Percentiles rank a stretch among this genome's conserved stretches.
Evolutionary conservation across 2,888 invertebrate genomes (phyloP).

Genomic region (Lissonota sp.): DNA sequence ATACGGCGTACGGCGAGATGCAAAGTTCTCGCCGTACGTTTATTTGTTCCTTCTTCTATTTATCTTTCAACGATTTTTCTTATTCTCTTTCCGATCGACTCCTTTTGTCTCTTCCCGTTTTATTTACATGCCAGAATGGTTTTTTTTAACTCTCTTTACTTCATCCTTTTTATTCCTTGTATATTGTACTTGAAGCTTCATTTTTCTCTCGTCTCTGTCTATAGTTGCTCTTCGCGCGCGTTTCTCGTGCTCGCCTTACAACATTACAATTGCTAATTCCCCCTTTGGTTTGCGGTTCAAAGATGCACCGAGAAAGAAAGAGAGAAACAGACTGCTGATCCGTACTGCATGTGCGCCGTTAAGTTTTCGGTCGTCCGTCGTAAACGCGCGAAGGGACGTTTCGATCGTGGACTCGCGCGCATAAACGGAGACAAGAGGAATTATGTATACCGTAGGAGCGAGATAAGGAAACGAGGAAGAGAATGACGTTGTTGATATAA

Average conservation of each 20-base stretch:
- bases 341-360: slow-evolving; percentile 44
- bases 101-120: neutral
- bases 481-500: slow-evolving; percentile 29
- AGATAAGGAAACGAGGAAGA: slow-evolving; percentile 1
- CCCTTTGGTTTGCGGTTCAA: slow-evolving; percentile 58
- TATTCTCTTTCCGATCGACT: neutral
- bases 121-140: neutral
- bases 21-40: neutral
- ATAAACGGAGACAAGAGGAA: neutral
- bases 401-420: slow-evolving; percentile 39
- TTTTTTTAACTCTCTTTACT: slow-evolving; percentile 65
- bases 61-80: neutral
- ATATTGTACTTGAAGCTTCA: neutral
- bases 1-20: no score
- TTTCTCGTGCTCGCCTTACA: slow-evolving; percentile 58
- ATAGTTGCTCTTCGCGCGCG: slow-evolving; percentile 49
- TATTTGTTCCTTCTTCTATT: neutral
- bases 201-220: slow-evolving; percentile 34
- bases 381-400: slow-evolving; percentile 60
- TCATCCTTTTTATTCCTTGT: slow-evolving; percentile 66
- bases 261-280: slow-evolving; percentile 70
- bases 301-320: neutral
- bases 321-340: neutral
- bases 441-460: neutral
- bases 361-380: slow-evolving; percentile 65